Percentiles rank a stretch among this genome's conserved stretches.
phyloP scores from a whole-genome alignment of 1,140 invertebrate species.

The Caenorhabditis elegans region WBcel235 BX284605.5:11787001-11787500 shows the following conservation, averaged over 20 bases:
- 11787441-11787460: background rate
- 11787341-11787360: background rate
- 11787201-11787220: conserved; percentile 21
- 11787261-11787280: background rate
- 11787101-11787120: too few species aligned
- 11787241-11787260: background rate
- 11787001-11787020: too few species aligned
- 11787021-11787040: too few species aligned
- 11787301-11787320: background rate
- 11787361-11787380: background rate
- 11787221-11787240: background rate
- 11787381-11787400: conserved; percentile 16
- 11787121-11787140: too few species aligned
- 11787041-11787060: too few species aligned
- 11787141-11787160: too few species aligned
- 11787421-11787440: conserved; percentile 24
- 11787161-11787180: too few species aligned
- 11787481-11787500: conserved; percentile 1
- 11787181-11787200: background rate
- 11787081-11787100: too few species aligned
- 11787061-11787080: too few species aligned
- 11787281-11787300: background rate
- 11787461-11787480: conserved; percentile 3
- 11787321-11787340: background rate
- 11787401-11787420: conserved; percentile 9